phyloP scores from a whole-genome alignment of 1,140 invertebrate genomes.

The Heliothis subflexa region DNA sequence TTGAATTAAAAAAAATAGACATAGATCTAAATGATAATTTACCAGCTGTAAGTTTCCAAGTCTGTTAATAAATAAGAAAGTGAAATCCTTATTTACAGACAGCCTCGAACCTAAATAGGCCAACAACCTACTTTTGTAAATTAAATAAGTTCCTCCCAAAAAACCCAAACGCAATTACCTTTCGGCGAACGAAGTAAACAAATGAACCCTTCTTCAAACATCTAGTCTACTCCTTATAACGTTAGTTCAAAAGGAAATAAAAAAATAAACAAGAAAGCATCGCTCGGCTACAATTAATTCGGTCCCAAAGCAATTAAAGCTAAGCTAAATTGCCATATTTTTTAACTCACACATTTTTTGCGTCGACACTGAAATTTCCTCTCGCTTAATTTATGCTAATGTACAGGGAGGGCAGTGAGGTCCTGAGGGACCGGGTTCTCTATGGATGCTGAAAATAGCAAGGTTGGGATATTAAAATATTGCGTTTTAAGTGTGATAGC shows the following conservation, averaged over 20 bases:
- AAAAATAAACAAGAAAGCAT: constrained; percentile 40
- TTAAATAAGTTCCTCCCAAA: neutral
- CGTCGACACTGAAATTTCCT: constrained; percentile 48
- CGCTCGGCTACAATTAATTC: constrained; percentile 39
- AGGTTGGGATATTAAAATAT: constrained; percentile 23
- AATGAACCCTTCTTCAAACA: constrained; percentile 22
- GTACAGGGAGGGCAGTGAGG: constrained; percentile 9
- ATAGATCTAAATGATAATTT: too few relatives aligned
- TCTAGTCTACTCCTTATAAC: neutral
- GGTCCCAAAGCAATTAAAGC: constrained; percentile 47
- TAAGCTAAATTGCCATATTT: constrained; percentile 49
- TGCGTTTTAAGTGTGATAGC: constrained; percentile 8
- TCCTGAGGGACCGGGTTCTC: constrained; percentile 7
- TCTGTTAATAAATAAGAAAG: too few relatives aligned
- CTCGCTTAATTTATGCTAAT: constrained; percentile 48
- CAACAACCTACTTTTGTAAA: neutral
- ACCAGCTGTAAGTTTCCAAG: too few relatives aligned
- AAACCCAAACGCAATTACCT: constrained; percentile 19
- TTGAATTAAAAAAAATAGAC: neutral
- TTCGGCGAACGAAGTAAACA: constrained; percentile 5
- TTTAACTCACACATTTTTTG: constrained; percentile 49
- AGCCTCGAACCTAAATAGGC: neutral
- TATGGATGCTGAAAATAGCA: constrained; percentile 9
- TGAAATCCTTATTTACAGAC: neutral
- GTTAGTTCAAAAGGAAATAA: constrained; percentile 26